These are phyloP conservation scores for Tachina fera DNA, from an alignment of 2,888 invertebrate genomes.

Conservation along the genomic window DNA sequence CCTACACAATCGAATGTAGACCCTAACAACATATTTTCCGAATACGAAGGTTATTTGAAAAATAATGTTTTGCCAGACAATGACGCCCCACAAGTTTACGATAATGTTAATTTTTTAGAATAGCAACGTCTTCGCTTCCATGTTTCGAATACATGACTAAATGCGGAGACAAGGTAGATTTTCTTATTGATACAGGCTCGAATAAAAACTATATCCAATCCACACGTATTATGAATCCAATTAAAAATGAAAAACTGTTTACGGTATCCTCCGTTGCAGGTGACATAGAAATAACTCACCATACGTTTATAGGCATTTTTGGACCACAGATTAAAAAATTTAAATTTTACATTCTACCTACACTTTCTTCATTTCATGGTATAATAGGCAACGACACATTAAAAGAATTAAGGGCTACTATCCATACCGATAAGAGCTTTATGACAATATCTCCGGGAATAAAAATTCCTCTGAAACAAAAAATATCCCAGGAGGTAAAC, in stretches of 20 bases:
- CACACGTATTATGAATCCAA: slow-evolving; percentile 18
- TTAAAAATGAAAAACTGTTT: slow-evolving; percentile 32
- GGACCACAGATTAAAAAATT: slow-evolving; percentile 4
- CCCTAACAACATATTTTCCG: too few relatives aligned
- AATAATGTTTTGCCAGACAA: too few relatives aligned
- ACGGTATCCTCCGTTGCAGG: slow-evolving; percentile 32
- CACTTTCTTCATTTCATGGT: too few relatives aligned
- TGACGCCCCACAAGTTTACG: not conserved
- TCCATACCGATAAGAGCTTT: not conserved
- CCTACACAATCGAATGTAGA: too few relatives aligned
- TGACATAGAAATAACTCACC: slow-evolving; percentile 15
- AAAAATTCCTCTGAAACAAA: slow-evolving; percentile 25
- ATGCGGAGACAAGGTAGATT: slow-evolving; percentile 23
- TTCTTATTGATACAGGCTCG: slow-evolving; percentile 42
- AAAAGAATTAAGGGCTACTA: not conserved
- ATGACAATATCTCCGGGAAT: not conserved
- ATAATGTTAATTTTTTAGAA: slow-evolving; percentile 40
- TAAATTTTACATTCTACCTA: slow-evolving; percentile 49
- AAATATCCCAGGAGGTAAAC: slow-evolving; percentile 28
- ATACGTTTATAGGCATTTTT: slow-evolving; percentile 35
- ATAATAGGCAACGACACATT: too few relatives aligned
- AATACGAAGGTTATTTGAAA: too few relatives aligned
- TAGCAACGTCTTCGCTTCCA: slow-evolving; percentile 38
- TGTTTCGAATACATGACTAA: slow-evolving; percentile 30
- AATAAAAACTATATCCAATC: slow-evolving; percentile 44